phyloP scores from a whole-genome alignment of 1,140 invertebrate species.

The Cotesia typhae region DNA sequence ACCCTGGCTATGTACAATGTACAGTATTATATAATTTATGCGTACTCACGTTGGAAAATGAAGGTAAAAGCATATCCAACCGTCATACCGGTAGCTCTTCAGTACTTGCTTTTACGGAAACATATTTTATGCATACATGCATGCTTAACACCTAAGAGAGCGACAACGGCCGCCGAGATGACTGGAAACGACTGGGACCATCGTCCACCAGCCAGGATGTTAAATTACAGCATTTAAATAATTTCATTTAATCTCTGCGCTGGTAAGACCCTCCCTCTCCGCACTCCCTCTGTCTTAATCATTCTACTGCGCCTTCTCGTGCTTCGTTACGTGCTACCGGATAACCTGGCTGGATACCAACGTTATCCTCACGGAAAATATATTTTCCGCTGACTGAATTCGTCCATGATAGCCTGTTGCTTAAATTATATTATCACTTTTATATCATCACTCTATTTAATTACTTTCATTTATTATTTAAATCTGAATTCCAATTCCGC shows the following conservation, averaged over 20 bases:
- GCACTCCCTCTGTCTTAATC: slow-evolving; percentile 31
- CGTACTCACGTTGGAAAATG: slow-evolving; percentile 18
- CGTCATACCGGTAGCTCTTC: background rate
- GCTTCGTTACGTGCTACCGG: slow-evolving; percentile 33
- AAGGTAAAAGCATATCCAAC: slow-evolving; percentile 3
- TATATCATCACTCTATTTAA: slow-evolving; percentile 1
- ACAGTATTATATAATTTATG: slow-evolving; percentile 12
- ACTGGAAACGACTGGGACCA: slow-evolving; percentile 23
- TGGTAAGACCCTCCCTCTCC: slow-evolving; percentile 21
- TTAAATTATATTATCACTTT: slow-evolving; percentile 10
- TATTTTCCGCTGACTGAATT: slow-evolving; percentile 35
- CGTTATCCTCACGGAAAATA: background rate
- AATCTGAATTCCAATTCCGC: too few relatives aligned
- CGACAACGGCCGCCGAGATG: background rate
- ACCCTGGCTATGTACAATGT: background rate
- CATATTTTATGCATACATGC: slow-evolving; percentile 58
- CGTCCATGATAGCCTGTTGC: slow-evolving; percentile 19
- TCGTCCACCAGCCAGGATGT: slow-evolving; percentile 48
- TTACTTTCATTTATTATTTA: background rate
- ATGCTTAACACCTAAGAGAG: slow-evolving; percentile 54
- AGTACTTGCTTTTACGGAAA: slow-evolving; percentile 20
- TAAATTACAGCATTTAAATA: slow-evolving; percentile 60
- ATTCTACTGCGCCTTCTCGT: slow-evolving; percentile 25
- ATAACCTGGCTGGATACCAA: slow-evolving; percentile 26
- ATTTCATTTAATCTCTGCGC: slow-evolving; percentile 57